Base-by-base conservation (phyloP, 2,797 vertebrate genomes). In the Arnoldichthys spilopterus region DNA sequence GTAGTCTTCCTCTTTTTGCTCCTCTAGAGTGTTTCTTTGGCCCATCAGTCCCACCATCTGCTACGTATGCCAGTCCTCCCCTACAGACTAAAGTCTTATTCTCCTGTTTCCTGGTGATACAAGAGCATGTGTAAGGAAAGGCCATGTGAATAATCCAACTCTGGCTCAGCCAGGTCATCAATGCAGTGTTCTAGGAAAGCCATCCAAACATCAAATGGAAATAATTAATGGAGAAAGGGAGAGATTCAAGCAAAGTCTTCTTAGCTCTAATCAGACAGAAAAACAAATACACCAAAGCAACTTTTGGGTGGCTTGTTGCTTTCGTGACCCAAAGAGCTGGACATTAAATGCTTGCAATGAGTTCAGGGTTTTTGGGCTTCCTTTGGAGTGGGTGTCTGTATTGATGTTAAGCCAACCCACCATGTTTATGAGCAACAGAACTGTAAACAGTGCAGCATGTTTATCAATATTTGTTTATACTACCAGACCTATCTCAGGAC, bases 11-110 rank as follows among this genome's bases (percentile, higher is more conserved):
- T 45, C 32, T 40, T 22, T 54, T 77, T 64, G 37, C 58, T 76
- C 54, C 66, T 77, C 40, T 77, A 45, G 59, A 70, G 72, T 77
- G 62, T 24, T 61, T 79, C 74, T 72, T 79, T 79, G 81, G 81
- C 73, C 77, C 32, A 22, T 79, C 47, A 76, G 75, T 37, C 47
- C 30, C 43, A 76, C 81, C 81, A 85, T 83, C 84, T 85, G 83
- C 71, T 61, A 75, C 47, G 64, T 64, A 74, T 40, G 37, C 77
- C 56, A 53, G 75, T 28, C 56, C 64, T 82, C 64, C 80, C 67
- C 78, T 83, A 72, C 74, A 75, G 43, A 49, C 61, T 16, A 64
- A 24, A 82, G 47, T 80, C 74, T 76, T 77, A 37, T 68, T 43
- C 72, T 72, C 64, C 78, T 24, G 63, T 61, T 73, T 72, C 78